phyloP scores from a whole-genome alignment of 2,888 invertebrate genomes.

The Dermolepida albohirtum region DNA sequence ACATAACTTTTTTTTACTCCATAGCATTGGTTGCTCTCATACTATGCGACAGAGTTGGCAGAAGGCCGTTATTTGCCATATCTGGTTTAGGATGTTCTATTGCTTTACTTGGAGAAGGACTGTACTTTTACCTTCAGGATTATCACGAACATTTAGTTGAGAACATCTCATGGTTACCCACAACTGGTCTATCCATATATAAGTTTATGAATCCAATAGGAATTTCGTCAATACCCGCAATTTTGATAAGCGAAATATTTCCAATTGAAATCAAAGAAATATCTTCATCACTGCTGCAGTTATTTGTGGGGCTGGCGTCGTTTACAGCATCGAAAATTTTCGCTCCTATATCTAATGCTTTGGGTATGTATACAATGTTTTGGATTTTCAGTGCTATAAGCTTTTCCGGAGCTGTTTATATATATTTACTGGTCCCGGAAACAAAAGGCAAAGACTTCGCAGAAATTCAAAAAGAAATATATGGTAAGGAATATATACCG shows the following conservation, averaged over 20 bases:
- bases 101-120: slow-evolving; percentile 66
- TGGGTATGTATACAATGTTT: slow-evolving; percentile 71
- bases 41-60: slow-evolving; percentile 68
- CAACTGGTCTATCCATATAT: slow-evolving; percentile 69
- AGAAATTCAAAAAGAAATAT: slow-evolving; percentile 70
- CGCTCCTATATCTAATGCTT: slow-evolving; percentile 68
- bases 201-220: slow-evolving; percentile 71
- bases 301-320: slow-evolving; percentile 69
- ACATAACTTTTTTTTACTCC: not conserved
- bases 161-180: slow-evolving; percentile 67
- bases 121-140: slow-evolving; percentile 70
- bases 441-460: slow-evolving; percentile 73
- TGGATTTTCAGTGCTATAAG: slow-evolving; percentile 70
- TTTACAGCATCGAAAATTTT: slow-evolving; percentile 72
- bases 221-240: slow-evolving; percentile 71
- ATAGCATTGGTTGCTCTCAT: slow-evolving; percentile 55
- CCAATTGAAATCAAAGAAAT: slow-evolving; percentile 73
- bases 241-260: slow-evolving; percentile 74
- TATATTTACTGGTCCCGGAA: slow-evolving; percentile 71
- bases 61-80: slow-evolving; percentile 67
- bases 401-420: slow-evolving; percentile 70
- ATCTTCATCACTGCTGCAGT: slow-evolving; percentile 71
- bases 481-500: slow-evolving; percentile 51
- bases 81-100: slow-evolving; percentile 70
- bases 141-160: slow-evolving; percentile 60